Evolutionary conservation across 1,140 invertebrate genomes (phyloP).

Genomic region (Drosophila nikananu): DNA sequence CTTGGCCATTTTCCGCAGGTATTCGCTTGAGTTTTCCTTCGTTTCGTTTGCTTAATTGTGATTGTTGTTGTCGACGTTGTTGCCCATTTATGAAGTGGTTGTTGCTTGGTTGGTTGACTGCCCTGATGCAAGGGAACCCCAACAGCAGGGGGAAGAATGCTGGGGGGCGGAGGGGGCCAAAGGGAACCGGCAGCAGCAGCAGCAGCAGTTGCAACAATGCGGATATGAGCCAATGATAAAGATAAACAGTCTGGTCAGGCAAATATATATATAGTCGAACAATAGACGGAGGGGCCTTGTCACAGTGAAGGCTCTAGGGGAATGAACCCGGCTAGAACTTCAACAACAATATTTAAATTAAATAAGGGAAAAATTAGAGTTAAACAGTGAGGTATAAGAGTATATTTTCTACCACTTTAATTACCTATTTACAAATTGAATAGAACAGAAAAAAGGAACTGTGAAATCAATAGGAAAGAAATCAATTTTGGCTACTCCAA

Average conservation of each 20-base stretch:
- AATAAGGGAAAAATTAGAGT: neutral
- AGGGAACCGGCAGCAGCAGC: constrained; percentile 10
- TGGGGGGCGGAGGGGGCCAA: neutral
- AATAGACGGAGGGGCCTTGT: constrained; percentile 22
- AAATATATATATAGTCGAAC: constrained; percentile 34
- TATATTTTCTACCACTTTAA: neutral
- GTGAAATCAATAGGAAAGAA: neutral
- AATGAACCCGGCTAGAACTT: neutral
- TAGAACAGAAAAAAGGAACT: neutral
- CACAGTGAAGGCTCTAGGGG: neutral
- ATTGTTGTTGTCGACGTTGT: constrained; percentile 47
- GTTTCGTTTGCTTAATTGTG: constrained; percentile 73
- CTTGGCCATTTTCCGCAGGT: constrained; percentile 57
- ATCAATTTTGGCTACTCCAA: no score
- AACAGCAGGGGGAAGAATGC: neutral
- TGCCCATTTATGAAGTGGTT: constrained; percentile 72
- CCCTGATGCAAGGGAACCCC: constrained; percentile 55
- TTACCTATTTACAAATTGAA: neutral
- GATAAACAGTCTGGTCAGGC: constrained; percentile 56
- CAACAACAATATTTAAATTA: neutral
- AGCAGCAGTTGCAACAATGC: constrained; percentile 54
- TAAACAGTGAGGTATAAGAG: neutral
- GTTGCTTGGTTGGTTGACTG: constrained; percentile 49
- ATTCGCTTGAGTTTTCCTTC: constrained; percentile 10
- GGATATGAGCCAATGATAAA: constrained; percentile 55